These are phyloP conservation scores for Caenorhabditis doughertyi DNA, from an alignment of 2,888 invertebrate genomes.

Conservation along the genomic window DNA sequence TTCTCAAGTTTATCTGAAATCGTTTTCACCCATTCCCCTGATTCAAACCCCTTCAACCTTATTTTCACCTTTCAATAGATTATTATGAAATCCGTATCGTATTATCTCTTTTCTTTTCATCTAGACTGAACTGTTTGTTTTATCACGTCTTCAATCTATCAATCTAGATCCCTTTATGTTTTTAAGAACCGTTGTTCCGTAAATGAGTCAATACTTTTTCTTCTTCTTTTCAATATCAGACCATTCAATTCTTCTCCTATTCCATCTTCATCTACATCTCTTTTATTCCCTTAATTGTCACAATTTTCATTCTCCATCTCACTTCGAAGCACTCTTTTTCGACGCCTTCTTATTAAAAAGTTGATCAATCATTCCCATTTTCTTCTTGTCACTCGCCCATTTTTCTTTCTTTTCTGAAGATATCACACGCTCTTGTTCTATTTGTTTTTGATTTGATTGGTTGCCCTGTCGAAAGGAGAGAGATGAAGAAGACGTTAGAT, in stretches of 20 bases:
- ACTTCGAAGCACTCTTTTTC: slow-evolving; percentile 29
- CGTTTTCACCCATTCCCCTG: too few species aligned
- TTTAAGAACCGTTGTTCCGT: slow-evolving; percentile 20
- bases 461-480: slow-evolving; percentile 9
- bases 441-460: slow-evolving; percentile 49
- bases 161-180: background rate
- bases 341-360: slow-evolving; percentile 56
- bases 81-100: too few species aligned
- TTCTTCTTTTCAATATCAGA: slow-evolving; percentile 17
- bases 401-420: background rate
- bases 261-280: slow-evolving; percentile 24
- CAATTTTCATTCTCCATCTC: background rate
- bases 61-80: too few species aligned
- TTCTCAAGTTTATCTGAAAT: too few species aligned
- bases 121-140: too few species aligned
- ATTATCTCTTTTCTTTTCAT: too few species aligned
- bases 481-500: background rate
- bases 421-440: slow-evolving; percentile 43
- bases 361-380: slow-evolving; percentile 66
- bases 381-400: background rate
- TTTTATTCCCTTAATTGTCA: slow-evolving; percentile 1
- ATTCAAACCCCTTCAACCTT: too few species aligned
- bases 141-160: too few species aligned
- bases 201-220: background rate
- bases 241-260: slow-evolving; percentile 12